Evolutionary conservation across 2,113 vertebrate genomes (phyloP), one percentile per base, ranked within the genome.

Genomic region (Quiscalus mexicanus): DNA sequence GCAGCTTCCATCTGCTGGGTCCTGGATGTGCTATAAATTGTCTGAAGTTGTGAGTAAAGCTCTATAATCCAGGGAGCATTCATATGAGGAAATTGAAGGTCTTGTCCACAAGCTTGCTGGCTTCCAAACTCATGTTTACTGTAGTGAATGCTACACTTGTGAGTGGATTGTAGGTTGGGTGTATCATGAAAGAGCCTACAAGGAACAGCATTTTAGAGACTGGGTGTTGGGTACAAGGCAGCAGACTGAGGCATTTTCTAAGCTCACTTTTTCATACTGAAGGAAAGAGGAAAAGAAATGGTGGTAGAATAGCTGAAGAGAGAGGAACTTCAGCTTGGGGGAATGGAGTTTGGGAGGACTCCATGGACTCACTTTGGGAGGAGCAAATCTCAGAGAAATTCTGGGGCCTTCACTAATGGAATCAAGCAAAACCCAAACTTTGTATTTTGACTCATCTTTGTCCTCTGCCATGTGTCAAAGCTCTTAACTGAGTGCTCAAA

Each of bases 41-140:
- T 92, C 68, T 81, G 42, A 81, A 93, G 42, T 92, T 92, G 24
- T 47, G 68, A 92, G 76, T 62, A 92, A 85, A 70, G 42, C 50
- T 90, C 64, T 92, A 4, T 93, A 93, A 93, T 95, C 71, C 86
- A 81, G 45, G 80, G 60, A 86, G 25, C 79, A 88, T 75, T 76
- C 53, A 59, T 33, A 35, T 84, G 52, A 81, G 80, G 91, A 90
- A 94, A 90, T 55, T 65, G 82, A 95, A 96, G 80, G 71, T 81
- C 71, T 92, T 90, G 49, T 76, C 82, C 8, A 30, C 81, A 85
- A 50, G 25, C 53, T 92, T 55, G 20, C 52, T 93, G 60, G 42
- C 64, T 93, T 65, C 55, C 23, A 50, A 90, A 73, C 41, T 93
- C 18, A 0, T 77, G n/a, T 62, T 94, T 85, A 60, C 70, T 85